Evolutionary conservation across 2,888 invertebrate genomes (phyloP), one percentile per base, ranked within the genome.

Genomic region (Dolomedes plantarius): DNA sequence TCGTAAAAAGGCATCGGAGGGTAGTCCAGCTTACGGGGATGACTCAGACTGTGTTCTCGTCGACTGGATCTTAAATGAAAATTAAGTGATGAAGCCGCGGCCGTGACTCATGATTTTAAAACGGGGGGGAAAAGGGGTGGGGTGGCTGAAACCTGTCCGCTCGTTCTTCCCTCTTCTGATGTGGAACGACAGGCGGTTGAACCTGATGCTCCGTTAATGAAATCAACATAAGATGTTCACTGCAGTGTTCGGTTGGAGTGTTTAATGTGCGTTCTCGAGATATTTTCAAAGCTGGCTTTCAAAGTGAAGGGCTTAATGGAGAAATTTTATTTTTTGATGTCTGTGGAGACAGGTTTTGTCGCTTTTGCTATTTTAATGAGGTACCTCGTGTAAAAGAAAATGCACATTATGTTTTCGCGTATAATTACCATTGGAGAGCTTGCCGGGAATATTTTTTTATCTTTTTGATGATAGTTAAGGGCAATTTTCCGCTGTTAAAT

Each of bases 51-150:
- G 29, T 46, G 41, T 39, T 74, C 36, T 7, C n/a, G 73, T 29
- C 65, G 75, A 62, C 69, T 73, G 72, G 77, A 83, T 83, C 83
- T 83, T 83, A 77, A 77, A 83, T 83, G 83, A 83, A 83, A 83
- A 83, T 83, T 83, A 83, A 83, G 83, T 77, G 73, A 76, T 73
- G 73, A 77, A 83, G 68, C 65, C 2, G 28, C 31, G 27, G 41
- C 41, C 32, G 11, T 31, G 19, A 29, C 23, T 31, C 29, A 39
- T 11, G 56, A 67, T 83, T 83, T 83, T 83, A 77, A 83, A 83
- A 23, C 69, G 11, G 65, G 41, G 23, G 39, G 31, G 19, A 1
- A 41, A 50, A 29, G 36, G 31, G 23, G 32, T 13, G 31, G 64
- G 65, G 31, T 13, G 36, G 36, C n/a, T 19, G 23, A 31, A 65